These are phyloP conservation scores for Nebria ingens DNA, from an alignment of 1,140 invertebrate genomes.

Conservation along the genomic window DNA sequence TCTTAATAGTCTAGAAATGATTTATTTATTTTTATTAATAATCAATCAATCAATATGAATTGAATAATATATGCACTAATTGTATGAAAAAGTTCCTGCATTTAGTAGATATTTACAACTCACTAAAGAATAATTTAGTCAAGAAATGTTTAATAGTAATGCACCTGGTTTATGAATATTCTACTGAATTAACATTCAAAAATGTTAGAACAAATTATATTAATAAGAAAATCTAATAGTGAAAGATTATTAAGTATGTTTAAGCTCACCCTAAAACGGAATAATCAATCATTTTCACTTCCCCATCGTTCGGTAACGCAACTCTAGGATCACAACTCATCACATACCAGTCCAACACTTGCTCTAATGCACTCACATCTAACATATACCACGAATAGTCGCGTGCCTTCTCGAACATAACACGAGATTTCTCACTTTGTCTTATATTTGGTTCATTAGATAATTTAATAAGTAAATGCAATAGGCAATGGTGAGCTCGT, in stretches of 20 bases:
- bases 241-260: no score
- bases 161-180: no score
- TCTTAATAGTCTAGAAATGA: slow-evolving; percentile 27
- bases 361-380: slow-evolving; percentile 53
- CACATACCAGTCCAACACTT: slow-evolving; percentile 65
- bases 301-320: slow-evolving; percentile 41
- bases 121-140: no score
- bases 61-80: no score
- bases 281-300: slow-evolving; percentile 29
- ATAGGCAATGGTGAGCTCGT: slow-evolving; percentile 43
- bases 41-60: no score
- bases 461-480: slow-evolving; percentile 57
- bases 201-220: neutral
- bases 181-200: no score
- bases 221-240: neutral
- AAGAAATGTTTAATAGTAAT: no score
- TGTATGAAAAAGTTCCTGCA: no score
- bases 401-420: slow-evolving; percentile 45
- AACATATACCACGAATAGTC: slow-evolving; percentile 58
- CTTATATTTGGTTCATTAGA: slow-evolving; percentile 60
- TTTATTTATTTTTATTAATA: no score
- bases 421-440: slow-evolving; percentile 29
- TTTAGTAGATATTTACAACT: no score
- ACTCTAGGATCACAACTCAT: slow-evolving; percentile 64
- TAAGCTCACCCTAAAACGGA: slow-evolving; percentile 35